Percentiles rank a stretch among this genome's conserved stretches.
These are phyloP conservation scores for Epirrita christyi DNA, from an alignment of 2,888 invertebrate species.

Conservation along the genomic window DNA sequence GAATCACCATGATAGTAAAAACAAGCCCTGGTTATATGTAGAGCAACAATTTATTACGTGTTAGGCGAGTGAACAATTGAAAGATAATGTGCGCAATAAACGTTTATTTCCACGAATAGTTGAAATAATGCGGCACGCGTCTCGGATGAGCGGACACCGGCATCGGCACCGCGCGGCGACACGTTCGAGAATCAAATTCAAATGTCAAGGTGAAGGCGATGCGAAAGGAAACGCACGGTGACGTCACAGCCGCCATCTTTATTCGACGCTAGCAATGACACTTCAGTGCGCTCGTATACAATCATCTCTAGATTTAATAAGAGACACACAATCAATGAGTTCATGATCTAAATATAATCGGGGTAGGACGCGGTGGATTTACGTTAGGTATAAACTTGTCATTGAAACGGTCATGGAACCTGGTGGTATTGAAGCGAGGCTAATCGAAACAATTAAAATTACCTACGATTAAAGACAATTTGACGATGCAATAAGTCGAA, in stretches of 20 bases:
- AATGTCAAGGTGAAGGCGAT: conserved; percentile 81
- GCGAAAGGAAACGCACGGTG: conserved; percentile 77
- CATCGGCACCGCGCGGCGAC: conserved; percentile 63
- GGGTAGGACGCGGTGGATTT: conserved; percentile 34
- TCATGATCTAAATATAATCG: conserved; percentile 43
- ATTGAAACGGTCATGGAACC: conserved; percentile 34
- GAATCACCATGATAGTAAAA: background rate
- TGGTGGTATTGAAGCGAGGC: conserved; percentile 31
- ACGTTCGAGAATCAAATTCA: conserved; percentile 75
- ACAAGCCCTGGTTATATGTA: background rate
- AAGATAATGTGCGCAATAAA: conserved; percentile 4
- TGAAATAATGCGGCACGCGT: conserved; percentile 57
- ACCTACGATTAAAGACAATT: conserved; percentile 33
- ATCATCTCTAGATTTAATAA: conserved; percentile 54
- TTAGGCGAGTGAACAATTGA: background rate
- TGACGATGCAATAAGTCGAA: conserved; percentile 27
- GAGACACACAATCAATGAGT: conserved; percentile 55
- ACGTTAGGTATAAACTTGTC: conserved; percentile 29
- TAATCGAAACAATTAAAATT: conserved; percentile 31
- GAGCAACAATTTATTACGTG: background rate
- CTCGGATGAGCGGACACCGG: conserved; percentile 61
- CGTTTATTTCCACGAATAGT: conserved; percentile 26
- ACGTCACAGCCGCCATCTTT: conserved; percentile 77
- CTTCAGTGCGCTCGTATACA: conserved; percentile 44
- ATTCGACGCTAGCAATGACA: conserved; percentile 50